Percentiles rank a stretch among this genome's conserved stretches.
These are phyloP conservation scores for Smutsia gigantea DNA, from an alignment of 2,797 vertebrate genomes.

Conservation along the genomic window DNA sequence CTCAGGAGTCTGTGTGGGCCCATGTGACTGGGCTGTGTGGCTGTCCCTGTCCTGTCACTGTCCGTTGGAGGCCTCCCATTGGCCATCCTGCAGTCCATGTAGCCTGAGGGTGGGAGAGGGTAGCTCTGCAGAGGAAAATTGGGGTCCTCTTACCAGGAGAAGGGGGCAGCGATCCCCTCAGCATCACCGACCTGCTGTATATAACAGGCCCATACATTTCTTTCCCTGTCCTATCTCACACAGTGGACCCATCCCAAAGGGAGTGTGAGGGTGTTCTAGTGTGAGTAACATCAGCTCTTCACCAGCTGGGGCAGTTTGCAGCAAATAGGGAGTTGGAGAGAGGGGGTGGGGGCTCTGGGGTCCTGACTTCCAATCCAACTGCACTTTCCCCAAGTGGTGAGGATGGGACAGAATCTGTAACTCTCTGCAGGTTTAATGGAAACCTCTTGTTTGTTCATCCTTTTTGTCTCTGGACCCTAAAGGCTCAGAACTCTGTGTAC, in stretches of 20 bases:
- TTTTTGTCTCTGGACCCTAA: background rate
- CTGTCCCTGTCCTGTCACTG: background rate
- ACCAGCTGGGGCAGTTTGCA: background rate
- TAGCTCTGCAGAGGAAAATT: background rate
- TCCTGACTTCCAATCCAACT: background rate
- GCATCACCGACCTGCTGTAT: background rate
- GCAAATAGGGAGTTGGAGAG: background rate
- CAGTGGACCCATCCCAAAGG: rapidly evolving
- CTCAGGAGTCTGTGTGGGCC: background rate
- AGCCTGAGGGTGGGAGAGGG: background rate
- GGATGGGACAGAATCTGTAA: background rate
- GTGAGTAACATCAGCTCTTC: background rate
- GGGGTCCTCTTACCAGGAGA: background rate
- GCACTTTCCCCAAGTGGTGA: rapidly evolving
- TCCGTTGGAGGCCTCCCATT: background rate
- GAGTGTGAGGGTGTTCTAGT: background rate
- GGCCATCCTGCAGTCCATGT: background rate
- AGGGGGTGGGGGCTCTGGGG: background rate
- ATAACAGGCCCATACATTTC: rapidly evolving
- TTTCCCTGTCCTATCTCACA: background rate
- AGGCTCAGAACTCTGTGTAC: background rate
- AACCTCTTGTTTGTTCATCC: background rate
- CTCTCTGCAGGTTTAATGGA: background rate
- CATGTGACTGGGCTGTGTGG: background rate
- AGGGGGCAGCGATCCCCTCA: background rate